These are phyloP conservation scores for Volucella inflata DNA, from an alignment of 2,888 invertebrate genomes.

Conservation along the genomic window DNA sequence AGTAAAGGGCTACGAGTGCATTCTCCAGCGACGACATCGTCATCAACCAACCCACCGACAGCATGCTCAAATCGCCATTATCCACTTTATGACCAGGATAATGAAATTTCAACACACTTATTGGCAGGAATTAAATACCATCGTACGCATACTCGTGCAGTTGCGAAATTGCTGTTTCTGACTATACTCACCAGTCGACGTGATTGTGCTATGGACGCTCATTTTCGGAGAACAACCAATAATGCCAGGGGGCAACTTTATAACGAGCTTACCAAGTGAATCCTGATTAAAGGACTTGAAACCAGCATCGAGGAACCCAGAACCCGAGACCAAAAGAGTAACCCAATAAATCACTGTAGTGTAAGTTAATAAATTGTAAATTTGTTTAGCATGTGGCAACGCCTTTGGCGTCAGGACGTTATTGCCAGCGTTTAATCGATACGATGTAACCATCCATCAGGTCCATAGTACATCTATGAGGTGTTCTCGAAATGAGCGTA, in stretches of 20 bases:
- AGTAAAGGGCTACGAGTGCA: conserved; percentile 1
- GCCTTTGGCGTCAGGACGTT: conserved; percentile 45
- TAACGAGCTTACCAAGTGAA: conserved; percentile 22
- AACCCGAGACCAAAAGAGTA: conserved; percentile 18
- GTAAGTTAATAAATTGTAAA: conserved; percentile 54
- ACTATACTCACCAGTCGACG: not conserved
- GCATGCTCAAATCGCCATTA: conserved; percentile 36
- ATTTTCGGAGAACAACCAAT: conserved; percentile 9
- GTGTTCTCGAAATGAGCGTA: not conserved
- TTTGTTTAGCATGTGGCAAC: conserved; percentile 60
- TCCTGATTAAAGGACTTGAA: not conserved
- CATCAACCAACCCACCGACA: not conserved
- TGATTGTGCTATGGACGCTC: conserved; percentile 12
- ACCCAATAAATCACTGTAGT: conserved; percentile 55
- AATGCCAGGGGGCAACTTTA: conserved; percentile 30
- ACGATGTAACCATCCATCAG: not conserved
- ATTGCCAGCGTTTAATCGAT: conserved; percentile 41
- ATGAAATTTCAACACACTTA: conserved; percentile 66
- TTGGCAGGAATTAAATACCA: conserved; percentile 61
- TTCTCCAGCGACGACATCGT: conserved; percentile 3
- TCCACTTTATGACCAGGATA: conserved; percentile 56
- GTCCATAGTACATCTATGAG: not conserved
- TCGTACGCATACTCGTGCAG: conserved; percentile 17
- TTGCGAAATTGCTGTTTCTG: not conserved
- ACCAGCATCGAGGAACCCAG: not conserved